These are phyloP conservation scores for Pangasius sanitwongsei DNA, from an alignment of 2,797 vertebrate genomes.

Conservation along the genomic window DNA sequence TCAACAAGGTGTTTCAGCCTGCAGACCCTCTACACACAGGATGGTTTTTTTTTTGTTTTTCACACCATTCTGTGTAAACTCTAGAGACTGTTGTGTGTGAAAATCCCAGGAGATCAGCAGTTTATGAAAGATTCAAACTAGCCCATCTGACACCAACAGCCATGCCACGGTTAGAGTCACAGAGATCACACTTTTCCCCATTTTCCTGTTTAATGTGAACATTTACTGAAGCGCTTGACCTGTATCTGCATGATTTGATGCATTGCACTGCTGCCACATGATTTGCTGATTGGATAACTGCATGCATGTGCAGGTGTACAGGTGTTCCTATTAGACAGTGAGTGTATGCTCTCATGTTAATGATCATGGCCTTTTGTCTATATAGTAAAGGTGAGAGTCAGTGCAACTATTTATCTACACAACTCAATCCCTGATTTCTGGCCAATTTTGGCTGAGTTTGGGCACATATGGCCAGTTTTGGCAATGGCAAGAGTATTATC, in stretches of 20 bases:
- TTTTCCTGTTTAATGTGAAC: neutral
- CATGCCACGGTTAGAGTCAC: neutral
- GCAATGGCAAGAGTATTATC: neutral
- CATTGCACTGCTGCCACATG: neutral
- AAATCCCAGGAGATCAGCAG: neutral
- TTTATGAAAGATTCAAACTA: neutral
- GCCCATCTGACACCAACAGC: neutral
- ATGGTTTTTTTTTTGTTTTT: neutral
- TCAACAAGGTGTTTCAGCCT: neutral
- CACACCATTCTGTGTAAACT: neutral
- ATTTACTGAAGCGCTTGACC: neutral
- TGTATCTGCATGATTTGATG: neutral
- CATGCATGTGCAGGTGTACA: neutral
- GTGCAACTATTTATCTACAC: neutral
- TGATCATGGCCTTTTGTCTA: neutral
- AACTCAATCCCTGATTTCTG: neutral
- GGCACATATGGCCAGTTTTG: conserved; percentile 11
- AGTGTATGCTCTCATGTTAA: neutral
- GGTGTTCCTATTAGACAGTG: neutral
- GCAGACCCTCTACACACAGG: neutral
- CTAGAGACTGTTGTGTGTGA: neutral
- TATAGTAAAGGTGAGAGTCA: conserved; percentile 3
- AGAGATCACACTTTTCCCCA: neutral
- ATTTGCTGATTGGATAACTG: neutral
- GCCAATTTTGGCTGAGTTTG: neutral